These are phyloP conservation scores for Osedax fenrisi DNA, from an alignment of 2,888 invertebrate species.

Conservation along the genomic window DNA sequence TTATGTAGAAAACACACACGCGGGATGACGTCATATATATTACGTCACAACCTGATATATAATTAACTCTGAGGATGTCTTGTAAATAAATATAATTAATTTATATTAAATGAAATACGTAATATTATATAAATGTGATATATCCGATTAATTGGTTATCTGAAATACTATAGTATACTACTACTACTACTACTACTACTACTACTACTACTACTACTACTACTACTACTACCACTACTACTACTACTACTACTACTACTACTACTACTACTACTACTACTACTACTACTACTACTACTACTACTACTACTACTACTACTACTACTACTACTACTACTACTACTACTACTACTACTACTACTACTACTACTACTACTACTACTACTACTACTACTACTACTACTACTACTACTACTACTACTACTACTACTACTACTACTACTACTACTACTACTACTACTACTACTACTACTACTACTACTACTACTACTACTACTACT, in stretches of 20 bases:
- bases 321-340: conserved; percentile 3
- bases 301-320: background rate
- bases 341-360: conserved; percentile 6
- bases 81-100: no score
- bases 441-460: conserved; percentile 9
- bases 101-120: no score
- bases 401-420: conserved; percentile 2
- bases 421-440: conserved; percentile 1
- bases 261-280: background rate
- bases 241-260: conserved; percentile 4
- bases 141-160: no score
- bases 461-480: conserved; percentile 3
- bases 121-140: no score
- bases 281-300: conserved; percentile 2
- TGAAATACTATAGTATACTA: no score
- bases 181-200: background rate
- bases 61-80: no score
- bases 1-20: no score
- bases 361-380: conserved; percentile 9
- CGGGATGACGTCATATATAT: no score
- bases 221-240: conserved; percentile 1
- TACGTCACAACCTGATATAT: no score
- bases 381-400: conserved; percentile 1
- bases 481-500: conserved; percentile 4
- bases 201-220: conserved; percentile 6